Evolutionary conservation across 2,113 vertebrate species (phyloP), one percentile per base, ranked within the genome.

Genomic region (Microtus montanus): DNA sequence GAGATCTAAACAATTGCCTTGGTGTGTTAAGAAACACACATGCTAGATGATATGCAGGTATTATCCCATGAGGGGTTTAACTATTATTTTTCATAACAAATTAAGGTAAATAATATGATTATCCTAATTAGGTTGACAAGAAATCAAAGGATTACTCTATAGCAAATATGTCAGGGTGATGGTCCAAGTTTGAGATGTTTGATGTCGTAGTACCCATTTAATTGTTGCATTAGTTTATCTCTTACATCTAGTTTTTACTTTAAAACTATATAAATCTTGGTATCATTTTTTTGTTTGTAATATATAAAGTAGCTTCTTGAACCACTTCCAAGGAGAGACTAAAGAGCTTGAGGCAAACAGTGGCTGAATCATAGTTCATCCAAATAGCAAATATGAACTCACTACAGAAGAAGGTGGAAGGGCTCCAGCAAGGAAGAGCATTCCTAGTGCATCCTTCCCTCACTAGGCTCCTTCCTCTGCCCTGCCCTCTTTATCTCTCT

Each of bases 171-270:
- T 86, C 66, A 78, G 19, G 3, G 17, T 79, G 4, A 61, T 44
- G 38, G 33, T 33, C 0, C 68, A 33, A 49, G 66, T 5, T 91
- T 47, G 52, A n/a, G 19, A 89, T 68, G 24, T 70, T 35, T 93
- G 38, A 1, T 5, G 35, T 4, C 3, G 17, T 11, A n/a, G 19
- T 41, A 77, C 2, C 19, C 70, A 28, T 9, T 83, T 61, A 82
- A 71, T 49, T 14, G 47, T 7, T 49, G 44, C 3, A 24, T 41
- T 54, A 71, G 71, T 35, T 82, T 90, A 84, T 33, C 8, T 82
- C 64, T 96, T 15, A 54, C 22, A 68, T 95, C 17, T 73, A 84
- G 64, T 0, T 54, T 93, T 96, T 83, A 82, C 92, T 93, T 92
- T 17, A 71, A 92, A 95, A 74, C 58, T 80, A 52, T 52, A 44